Evolutionary conservation across 2,888 invertebrate species (phyloP).

Genomic region (Drosophila anomalipes): DNA sequence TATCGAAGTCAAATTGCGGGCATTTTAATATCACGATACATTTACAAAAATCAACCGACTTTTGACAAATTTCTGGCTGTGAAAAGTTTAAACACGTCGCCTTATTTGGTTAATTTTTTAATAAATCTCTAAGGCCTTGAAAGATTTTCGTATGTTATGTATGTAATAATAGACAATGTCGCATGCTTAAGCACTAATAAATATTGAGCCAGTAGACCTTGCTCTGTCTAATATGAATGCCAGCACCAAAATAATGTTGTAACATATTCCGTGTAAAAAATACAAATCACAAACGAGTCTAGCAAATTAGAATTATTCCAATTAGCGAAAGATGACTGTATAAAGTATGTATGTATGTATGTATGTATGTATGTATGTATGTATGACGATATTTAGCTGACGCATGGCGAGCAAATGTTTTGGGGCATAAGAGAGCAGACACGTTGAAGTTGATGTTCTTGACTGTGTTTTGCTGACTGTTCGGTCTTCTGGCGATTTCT

Average conservation of each 20-base stretch:
- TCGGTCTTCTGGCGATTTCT: neutral
- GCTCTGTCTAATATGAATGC: neutral
- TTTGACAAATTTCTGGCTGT: too few species aligned
- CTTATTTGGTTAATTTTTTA: neutral
- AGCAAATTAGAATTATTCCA: neutral
- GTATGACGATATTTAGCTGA: neutral
- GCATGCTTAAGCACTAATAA: neutral
- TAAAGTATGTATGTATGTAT: neutral
- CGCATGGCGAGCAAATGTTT: conserved; percentile 28
- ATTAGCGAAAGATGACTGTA: neutral
- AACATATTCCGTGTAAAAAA: neutral
- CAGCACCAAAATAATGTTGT: neutral
- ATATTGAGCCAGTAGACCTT: neutral
- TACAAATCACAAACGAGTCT: neutral
- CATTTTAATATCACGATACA: too few species aligned
- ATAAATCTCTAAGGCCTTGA: neutral
- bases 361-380: neutral
- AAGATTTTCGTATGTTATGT: neutral
- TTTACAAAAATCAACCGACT: too few species aligned
- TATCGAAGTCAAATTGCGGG: too few species aligned
- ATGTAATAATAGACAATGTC: neutral
- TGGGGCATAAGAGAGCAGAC: conserved; percentile 24
- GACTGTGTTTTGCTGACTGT: neutral
- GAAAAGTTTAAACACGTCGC: neutral
- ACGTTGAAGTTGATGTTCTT: conserved; percentile 27